Evolutionary conservation across 1,140 invertebrate genomes (phyloP), one percentile per base, ranked within the genome.

Genomic region (Lepidurus couesii): DNA sequence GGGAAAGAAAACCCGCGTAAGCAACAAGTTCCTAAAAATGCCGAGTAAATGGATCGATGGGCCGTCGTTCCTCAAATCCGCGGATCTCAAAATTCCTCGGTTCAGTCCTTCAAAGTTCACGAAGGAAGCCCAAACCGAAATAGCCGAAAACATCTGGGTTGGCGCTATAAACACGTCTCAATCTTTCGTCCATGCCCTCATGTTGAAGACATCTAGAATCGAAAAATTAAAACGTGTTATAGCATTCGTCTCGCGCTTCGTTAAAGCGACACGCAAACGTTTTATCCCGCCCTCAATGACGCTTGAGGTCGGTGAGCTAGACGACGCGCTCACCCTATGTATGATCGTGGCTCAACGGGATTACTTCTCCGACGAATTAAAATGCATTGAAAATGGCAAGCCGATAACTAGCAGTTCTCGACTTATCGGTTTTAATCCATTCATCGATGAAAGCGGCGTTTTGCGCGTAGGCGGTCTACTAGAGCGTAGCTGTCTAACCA

Each of bases 1-100:
- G 73, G 73, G 44, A 75, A 73, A 34, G 42, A 53, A 7, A 80
- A 80, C 42, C 75, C n/a, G 80, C 10, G 80, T 16, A 77, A 43
- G 24, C 4, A 16, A 73, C 24, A 16, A 26, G 79, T n/a, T 13
- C 79, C 43, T 13, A 26, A 43, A 13, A 77, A 53, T n/a, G 21
- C 24, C 42, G 77, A 26, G 26, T 26, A 26, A 26, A 34, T 80
- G 80, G 80, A 76, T 79, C 42, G 42, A 75, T 7, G 78, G 78
- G 13, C 80, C 80, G 5, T 34, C 10, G 4, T 80, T 79, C 44
- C 44, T 80, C 1, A 11, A 74, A 26, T 1, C 21, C 1, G 7
- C 73, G 1, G 8, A 34, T 7, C 8, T 65, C 11, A 65, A 65
- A 11, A 13, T 13, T 9, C 47, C 0, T 6, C 8, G 6, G 2